phyloP scores from a whole-genome alignment of 2,113 vertebrate genomes.

The Poicephalus gulielmi region DNA sequence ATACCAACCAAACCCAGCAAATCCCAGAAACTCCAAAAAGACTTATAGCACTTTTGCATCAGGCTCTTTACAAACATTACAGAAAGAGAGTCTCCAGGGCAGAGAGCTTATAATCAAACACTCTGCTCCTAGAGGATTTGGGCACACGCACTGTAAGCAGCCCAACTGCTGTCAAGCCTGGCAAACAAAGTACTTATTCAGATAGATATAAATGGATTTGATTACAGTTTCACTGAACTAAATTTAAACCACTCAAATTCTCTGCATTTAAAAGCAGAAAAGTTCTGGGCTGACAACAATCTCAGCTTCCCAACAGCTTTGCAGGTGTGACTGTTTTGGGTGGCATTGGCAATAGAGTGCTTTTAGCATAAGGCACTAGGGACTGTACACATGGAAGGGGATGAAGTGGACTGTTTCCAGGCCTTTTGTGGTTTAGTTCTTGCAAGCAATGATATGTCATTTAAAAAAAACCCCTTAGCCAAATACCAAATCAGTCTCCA shows the following conservation, averaged over 20 bases:
- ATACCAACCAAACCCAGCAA: not conserved
- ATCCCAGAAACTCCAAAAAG: not conserved
- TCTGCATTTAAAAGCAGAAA: not conserved
- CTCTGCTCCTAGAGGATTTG: not conserved
- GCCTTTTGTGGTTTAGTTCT: not conserved
- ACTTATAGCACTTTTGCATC: not conserved
- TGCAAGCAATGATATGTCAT: not conserved
- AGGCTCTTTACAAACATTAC: not conserved
- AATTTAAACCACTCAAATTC: slow-evolving; percentile 30
- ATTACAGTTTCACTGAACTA: slow-evolving; percentile 1
- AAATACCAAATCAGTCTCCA: not conserved
- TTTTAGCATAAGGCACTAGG: not conserved
- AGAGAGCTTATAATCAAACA: not conserved
- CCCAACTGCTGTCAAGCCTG: not conserved
- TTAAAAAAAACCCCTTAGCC: not conserved
- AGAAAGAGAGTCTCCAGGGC: not conserved
- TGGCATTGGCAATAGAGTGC: not conserved
- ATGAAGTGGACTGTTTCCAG: not conserved
- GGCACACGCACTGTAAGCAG: not conserved
- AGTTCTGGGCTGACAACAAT: not conserved
- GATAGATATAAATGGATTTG: not conserved
- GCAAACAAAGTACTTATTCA: not conserved
- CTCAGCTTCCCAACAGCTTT: not conserved
- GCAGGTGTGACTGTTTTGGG: not conserved
- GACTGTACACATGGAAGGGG: not conserved